Conservation (phyloP, 1,140 invertebrate species). For the Melitaea cinxia region DNA sequence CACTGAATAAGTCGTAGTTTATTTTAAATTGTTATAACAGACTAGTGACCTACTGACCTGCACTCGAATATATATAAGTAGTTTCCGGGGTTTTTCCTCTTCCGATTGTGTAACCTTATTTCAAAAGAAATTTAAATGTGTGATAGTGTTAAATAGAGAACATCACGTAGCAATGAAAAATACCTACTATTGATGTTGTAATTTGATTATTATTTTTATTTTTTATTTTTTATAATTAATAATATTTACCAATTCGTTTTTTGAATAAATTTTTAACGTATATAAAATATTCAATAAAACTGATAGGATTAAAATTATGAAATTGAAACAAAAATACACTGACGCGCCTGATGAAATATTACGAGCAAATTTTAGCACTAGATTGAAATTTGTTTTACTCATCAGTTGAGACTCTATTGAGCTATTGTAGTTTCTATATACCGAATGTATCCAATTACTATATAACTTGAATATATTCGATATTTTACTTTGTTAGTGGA, state of each 20-base stretch:
- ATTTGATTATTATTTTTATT: not conserved
- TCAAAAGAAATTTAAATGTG: conserved; percentile 9
- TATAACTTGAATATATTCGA: no score
- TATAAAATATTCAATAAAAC: no score
- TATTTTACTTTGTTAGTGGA: no score
- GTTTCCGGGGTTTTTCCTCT: not conserved
- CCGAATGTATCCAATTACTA: no score
- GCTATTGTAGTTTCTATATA: no score
- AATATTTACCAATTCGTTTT: no score
- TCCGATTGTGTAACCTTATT: conserved; percentile 5
- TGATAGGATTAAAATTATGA: not conserved
- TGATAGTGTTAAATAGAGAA: conserved; percentile 9
- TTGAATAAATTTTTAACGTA: no score
- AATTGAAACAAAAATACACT: not conserved
- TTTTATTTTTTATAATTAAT: no score
- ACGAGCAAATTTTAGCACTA: not conserved
- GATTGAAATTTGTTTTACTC: not conserved
- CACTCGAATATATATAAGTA: conserved; percentile 14
- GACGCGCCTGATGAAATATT: conserved; percentile 7
- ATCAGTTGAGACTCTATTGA: no score
- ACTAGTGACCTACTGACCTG: not conserved
- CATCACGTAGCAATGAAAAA: conserved; percentile 11
- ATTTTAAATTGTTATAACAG: not conserved
- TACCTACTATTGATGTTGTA: not conserved
- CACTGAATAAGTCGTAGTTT: not conserved